Percentiles rank a stretch among this genome's conserved stretches.
Conservation (phyloP, 2,888 invertebrate species). For the Scaptomyza parva region DNA sequence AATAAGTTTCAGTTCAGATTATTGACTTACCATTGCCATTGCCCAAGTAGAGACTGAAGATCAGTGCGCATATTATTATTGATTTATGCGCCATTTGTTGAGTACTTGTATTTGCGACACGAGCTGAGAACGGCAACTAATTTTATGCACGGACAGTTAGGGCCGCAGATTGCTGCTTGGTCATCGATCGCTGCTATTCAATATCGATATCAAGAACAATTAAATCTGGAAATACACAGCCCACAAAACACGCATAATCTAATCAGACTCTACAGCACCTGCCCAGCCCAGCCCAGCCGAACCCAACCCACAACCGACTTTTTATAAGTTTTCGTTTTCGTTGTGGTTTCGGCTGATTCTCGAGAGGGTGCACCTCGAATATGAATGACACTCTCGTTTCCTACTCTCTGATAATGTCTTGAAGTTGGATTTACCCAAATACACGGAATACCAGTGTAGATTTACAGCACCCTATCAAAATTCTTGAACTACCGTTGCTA, state of each 20-base stretch:
- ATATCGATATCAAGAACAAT: constrained; percentile 33
- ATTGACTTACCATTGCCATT: constrained; percentile 25
- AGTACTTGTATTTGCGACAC: constrained; percentile 24
- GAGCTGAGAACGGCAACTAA: constrained; percentile 60
- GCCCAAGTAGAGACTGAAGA: constrained; percentile 12
- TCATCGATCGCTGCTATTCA: constrained; percentile 38
- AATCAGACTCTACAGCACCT: constrained; percentile 54
- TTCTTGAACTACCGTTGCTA: no score
- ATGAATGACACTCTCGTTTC: no score
- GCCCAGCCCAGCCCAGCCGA: no score
- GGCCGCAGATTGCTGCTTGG: constrained; percentile 14
- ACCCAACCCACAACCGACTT: constrained; percentile 28
- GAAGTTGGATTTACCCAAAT: constrained; percentile 19
- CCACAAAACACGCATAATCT: constrained; percentile 69
- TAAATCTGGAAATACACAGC: constrained; percentile 62
- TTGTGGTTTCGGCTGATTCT: not conserved
- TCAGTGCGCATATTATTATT: constrained; percentile 28
- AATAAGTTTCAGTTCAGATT: no score
- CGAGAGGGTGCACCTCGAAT: not conserved
- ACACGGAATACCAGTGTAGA: not conserved
- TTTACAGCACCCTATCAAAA: not conserved
- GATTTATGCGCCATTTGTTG: constrained; percentile 25
- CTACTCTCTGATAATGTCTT: no score
- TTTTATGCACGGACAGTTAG: constrained; percentile 10
- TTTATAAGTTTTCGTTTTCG: not conserved